phyloP scores from a whole-genome alignment of 2,888 invertebrate species.

The Phyllotreta cruciferae region DNA sequence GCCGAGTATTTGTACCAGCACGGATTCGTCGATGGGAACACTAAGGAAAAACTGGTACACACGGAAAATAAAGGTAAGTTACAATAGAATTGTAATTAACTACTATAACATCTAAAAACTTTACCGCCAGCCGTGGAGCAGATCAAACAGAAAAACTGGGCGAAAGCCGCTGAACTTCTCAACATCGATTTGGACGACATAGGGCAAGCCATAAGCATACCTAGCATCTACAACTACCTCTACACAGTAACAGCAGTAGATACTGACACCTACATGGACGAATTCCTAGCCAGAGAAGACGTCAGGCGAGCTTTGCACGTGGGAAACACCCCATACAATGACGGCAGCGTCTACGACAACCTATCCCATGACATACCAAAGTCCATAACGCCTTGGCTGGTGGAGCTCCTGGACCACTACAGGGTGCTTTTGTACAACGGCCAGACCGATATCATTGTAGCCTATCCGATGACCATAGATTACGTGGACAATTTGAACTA shows the following conservation, averaged over 20 bases:
- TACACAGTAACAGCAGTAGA: slow-evolving; percentile 29
- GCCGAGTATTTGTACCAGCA: slow-evolving; percentile 74
- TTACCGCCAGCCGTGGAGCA: slow-evolving; percentile 1
- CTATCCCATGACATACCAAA: slow-evolving; percentile 32
- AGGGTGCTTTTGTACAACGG: slow-evolving; percentile 83
- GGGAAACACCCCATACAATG: slow-evolving; percentile 67
- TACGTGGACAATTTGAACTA: slow-evolving; percentile 76
- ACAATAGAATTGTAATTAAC: not conserved
- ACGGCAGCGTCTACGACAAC: slow-evolving; percentile 5
- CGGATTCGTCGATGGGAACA: slow-evolving; percentile 70
- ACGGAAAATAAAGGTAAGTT: slow-evolving; percentile 18
- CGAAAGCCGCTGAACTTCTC: slow-evolving; percentile 11
- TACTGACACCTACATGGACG: slow-evolving; percentile 24
- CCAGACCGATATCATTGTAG: slow-evolving; percentile 87
- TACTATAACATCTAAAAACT: no score
- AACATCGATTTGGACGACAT: slow-evolving; percentile 3
- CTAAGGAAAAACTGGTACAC: slow-evolving; percentile 54
- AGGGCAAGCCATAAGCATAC: not conserved
- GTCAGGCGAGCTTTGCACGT: slow-evolving; percentile 80
- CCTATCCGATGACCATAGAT: slow-evolving; percentile 81
- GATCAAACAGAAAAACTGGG: slow-evolving; percentile 25
- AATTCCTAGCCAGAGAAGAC: slow-evolving; percentile 59
- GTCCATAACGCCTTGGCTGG: slow-evolving; percentile 40
- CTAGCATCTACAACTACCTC: slow-evolving; percentile 21
- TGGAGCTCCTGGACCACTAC: slow-evolving; percentile 70